Percentiles rank a stretch among this genome's conserved stretches.
Evolutionary conservation across 2,797 vertebrate species (phyloP).

Genomic region (Acipenser ruthenus): DNA sequence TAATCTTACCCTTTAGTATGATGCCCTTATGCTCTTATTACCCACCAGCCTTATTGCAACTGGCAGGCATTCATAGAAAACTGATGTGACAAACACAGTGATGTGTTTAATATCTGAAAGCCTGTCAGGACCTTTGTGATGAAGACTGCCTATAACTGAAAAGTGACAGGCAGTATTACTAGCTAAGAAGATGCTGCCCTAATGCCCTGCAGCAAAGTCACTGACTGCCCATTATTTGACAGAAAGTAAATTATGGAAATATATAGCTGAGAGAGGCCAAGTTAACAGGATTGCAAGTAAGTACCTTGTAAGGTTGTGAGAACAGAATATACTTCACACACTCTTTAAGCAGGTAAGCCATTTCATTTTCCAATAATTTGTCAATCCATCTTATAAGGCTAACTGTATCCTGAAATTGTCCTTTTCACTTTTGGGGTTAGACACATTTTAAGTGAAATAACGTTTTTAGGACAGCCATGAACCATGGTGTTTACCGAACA

Average conservation of each 20-base stretch:
- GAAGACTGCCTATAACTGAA: slow-evolving; percentile 34
- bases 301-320: slow-evolving; percentile 6
- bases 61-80: slow-evolving; percentile 16
- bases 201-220: slow-evolving; percentile 34
- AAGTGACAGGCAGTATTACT: slow-evolving; percentile 41
- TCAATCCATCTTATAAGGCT: too few relatives aligned
- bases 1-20: background rate
- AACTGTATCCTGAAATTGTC: too few relatives aligned
- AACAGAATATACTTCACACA: too few relatives aligned
- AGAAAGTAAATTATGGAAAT: slow-evolving; percentile 41
- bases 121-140: too few relatives aligned
- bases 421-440: too few relatives aligned
- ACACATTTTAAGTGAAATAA: too few relatives aligned
- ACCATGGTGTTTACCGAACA: too few relatives aligned
- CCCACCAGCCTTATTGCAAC: slow-evolving; percentile 22
- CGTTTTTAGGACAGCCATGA: too few relatives aligned
- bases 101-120: too few relatives aligned
- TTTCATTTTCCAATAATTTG: too few relatives aligned
- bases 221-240: slow-evolving; percentile 40
- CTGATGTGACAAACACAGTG: too few relatives aligned
- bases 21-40: slow-evolving; percentile 5
- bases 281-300: slow-evolving; percentile 26
- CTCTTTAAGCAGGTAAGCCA: too few relatives aligned
- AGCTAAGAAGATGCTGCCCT: slow-evolving; percentile 35
- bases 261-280: slow-evolving; percentile 15